Base-by-base conservation (phyloP, 2,888 invertebrate species). In the Amphiduros pacificus region DNA sequence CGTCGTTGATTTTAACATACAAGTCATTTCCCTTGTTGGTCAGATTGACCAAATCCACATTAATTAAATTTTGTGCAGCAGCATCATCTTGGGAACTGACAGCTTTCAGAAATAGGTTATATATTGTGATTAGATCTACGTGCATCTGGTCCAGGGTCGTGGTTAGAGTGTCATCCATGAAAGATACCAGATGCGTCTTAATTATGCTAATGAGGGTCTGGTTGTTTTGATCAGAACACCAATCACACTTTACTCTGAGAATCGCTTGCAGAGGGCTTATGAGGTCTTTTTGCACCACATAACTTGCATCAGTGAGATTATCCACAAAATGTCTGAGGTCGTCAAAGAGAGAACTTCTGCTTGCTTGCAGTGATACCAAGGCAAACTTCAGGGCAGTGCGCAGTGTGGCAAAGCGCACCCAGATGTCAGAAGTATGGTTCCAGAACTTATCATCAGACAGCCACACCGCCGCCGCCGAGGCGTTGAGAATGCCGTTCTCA, bases 381-480 rank as follows among this genome's bases (percentile, higher is more conserved):
- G 58, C 58, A 11, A 17, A 11, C 3, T 26, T 31, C 26, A 24
- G 32, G 32, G 58, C 58, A 1, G 50, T 6, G 17, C 51, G 31
- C 36, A 58, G 24, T 6, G 50, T 24, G 27, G 58, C 50, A 31
- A 58, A 58, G 3, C 27, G 29, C 5, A 58, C 11, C 58, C 58
- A 58, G 2, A 50, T 31, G 26, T 48, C 22, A 26, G 40, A n/a
- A 6, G 58, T 58, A 49, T 58, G 58, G 17, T 58, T 58, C 58
- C 58, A 58, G 50, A 58, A 58, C 29, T 58, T 32, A 11, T 58
- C 58, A 51, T 58, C 58, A 3, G 32, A 24, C 31, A 58, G 27
- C 50, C 49, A 49, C 17, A 58, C 36, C 6, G 48, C 49, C 2
- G 58, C 49, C 17, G 31, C 11, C 6, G 22, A 11, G 1, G 48